Evolutionary conservation across 53 echinoderm and acorn worm species (phyloP), one percentile per base, ranked within the genome.

Genomic region (Hippasteria phrygiana): DNA sequence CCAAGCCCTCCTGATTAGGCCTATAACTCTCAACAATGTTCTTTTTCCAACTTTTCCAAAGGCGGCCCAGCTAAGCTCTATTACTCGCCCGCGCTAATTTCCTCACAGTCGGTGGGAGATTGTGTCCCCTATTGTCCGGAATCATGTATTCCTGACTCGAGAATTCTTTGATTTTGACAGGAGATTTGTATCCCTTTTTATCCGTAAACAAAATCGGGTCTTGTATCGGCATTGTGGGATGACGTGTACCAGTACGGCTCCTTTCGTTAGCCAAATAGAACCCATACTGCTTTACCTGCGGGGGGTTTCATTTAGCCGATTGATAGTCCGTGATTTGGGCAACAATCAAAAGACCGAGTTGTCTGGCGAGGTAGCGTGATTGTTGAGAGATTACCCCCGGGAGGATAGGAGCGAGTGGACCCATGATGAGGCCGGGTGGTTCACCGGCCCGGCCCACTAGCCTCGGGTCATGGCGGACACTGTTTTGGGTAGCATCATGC

Each of bases 281-380:
- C 63, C 64, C 81, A 81, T 81, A 81, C 81, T 22, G 59, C 26
- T 43, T 54, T 17, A 32, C 78, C 79, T 85, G 70, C 71, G 38
- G 85, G 85, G 69, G 22, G 12, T 85, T 85, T 56, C 71, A 85
- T 71, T 85, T 71, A 71, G 70, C 51, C 38, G 39, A 85, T 70
- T 85, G 85, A 69, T 85, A 67, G 85, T 75, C 85, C 50, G 85
- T 70, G 85, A 85, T 85, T 85, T 70, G 70, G 70, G 47, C 75
- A 85, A 51, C 85, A 69, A 85, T 85, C 13, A 75, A 46, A 75
- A 31, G 50, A 69, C n/a, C 71, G 33, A 32, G 38, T 59, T 42
- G 85, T 69, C 71, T 85, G 54, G 70, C 70, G 12, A 0, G 59
- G 22, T 31, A 85, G 50, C 54, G 18, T 85, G 43, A 85, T 85